A percentile compares a stretch with the other conserved stretches of the same genome.
Conservation (phyloP, 2,113 vertebrate genomes). For the Dipodomys spectabilis region DNA sequence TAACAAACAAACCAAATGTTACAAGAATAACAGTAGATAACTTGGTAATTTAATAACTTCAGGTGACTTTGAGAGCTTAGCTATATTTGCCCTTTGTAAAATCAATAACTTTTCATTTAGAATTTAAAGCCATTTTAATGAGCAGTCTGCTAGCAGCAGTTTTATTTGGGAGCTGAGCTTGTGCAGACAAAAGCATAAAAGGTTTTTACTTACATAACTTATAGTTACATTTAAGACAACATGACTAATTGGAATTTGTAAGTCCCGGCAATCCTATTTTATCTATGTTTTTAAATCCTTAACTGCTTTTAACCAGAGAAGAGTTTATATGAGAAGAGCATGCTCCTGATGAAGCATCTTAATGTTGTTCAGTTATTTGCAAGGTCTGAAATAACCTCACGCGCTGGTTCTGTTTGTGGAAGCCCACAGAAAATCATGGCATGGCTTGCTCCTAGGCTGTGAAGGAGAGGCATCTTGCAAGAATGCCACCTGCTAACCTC, state of each 20-base stretch:
- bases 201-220: constrained; percentile 47
- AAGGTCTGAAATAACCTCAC: background rate
- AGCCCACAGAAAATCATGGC: background rate
- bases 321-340: background rate
- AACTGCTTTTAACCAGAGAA: constrained; percentile 48
- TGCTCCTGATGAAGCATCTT: background rate
- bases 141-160: constrained; percentile 59
- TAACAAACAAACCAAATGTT: constrained; percentile 59
- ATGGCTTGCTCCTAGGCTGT: background rate
- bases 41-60: constrained; percentile 73
- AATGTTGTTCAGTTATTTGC: background rate
- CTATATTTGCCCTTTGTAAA: constrained; percentile 69
- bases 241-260: constrained; percentile 37
- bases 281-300: constrained; percentile 9
- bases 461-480: background rate
- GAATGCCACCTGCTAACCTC: background rate
- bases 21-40: constrained; percentile 56
- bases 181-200: constrained; percentile 63
- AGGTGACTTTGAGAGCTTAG: constrained; percentile 40
- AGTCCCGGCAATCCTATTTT: background rate
- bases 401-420: background rate
- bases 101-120: constrained; percentile 75
- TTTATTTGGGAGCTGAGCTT: constrained; percentile 51
- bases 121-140: constrained; percentile 77
- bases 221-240: constrained; percentile 50